Evolutionary conservation across 2,113 vertebrate species (phyloP).

Genomic region (Penelope pileata): DNA sequence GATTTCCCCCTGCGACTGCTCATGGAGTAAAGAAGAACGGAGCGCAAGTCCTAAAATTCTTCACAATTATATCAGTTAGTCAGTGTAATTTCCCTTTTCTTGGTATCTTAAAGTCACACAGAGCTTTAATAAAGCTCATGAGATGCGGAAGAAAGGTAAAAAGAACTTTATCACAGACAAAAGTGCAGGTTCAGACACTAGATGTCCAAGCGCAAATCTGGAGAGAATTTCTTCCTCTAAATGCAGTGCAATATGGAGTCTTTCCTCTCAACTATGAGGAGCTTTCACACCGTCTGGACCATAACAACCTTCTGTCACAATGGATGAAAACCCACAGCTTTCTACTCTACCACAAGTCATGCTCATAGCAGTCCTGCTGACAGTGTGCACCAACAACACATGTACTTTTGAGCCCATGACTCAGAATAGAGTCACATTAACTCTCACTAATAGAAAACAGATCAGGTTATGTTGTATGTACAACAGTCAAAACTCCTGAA

Average conservation of each 20-base stretch:
- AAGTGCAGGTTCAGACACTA: too few species aligned
- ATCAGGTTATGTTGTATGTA: fast-evolving
- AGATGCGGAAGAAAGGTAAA: not conserved
- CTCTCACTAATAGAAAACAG: not conserved
- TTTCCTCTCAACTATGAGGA: not conserved
- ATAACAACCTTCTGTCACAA: not conserved
- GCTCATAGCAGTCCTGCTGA: not conserved
- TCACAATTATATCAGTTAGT: not conserved
- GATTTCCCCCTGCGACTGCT: not conserved
- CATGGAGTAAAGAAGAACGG: not conserved
- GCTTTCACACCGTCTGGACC: fast-evolving
- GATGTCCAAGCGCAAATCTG: too few species aligned
- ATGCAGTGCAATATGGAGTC: not conserved
- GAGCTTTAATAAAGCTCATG: not conserved
- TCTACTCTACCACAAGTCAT: not conserved
- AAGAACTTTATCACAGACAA: not conserved
- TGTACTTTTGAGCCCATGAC: fast-evolving
- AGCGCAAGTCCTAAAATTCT: not conserved
- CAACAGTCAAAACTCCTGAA: not conserved
- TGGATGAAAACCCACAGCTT: fast-evolving
- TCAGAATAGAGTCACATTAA: not conserved
- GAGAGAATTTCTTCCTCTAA: not conserved
- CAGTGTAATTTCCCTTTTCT: not conserved
- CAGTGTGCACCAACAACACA: fast-evolving
- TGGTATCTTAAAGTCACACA: not conserved